Evolutionary conservation across 2,113 vertebrate genomes (phyloP), one percentile per base, ranked within the genome.

Genomic region (Grantiella picta): DNA sequence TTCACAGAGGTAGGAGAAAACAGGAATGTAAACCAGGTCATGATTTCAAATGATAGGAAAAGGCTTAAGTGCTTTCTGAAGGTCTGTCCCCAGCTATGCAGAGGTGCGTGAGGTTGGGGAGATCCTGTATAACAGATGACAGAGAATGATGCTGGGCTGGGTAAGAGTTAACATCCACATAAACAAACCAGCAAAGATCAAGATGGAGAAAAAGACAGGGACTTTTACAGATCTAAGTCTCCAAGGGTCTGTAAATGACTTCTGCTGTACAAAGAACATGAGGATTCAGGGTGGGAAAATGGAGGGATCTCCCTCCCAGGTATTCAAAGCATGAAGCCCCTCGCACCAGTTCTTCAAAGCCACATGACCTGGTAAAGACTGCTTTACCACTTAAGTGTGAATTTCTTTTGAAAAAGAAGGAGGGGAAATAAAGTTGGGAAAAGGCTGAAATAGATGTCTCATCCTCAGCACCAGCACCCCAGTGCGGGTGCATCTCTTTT

Each of bases 41-140:
- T 27, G 1, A 65, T 77, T 91, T 88, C 38, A 84, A 81, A 35
- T 25, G 10, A 57, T 8, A 73, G 18, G 33, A 56, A 59, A 59
- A 45, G 5, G 2, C 27, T 70, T 77, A 80, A 72, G 25, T 53
- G 8, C 9, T 68, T 72, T 49, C n/a, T 86, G 40, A 77, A 73
- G 4, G 5, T 89, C 28, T 65, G 17, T 45, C 36, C 11, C 14
- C 20, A 65, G 15, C 21, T 57, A 50, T 1, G 5, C 17, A 60
- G 35, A 75, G 5, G 3, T 60, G 16, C 28, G 18, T n/a, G 22
- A 75, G 9, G 24, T 5, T 63, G 21, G 25, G 5, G 28, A 78
- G 10, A 31, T 38, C 1, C 0, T 13, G 9, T 36, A 6, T 4
- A 0, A 8, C 0, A 1, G 15, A 78, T 47, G 12, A 9, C 56